Conservation (phyloP, 2,888 invertebrate genomes). For the Catocala sponsa region DNA sequence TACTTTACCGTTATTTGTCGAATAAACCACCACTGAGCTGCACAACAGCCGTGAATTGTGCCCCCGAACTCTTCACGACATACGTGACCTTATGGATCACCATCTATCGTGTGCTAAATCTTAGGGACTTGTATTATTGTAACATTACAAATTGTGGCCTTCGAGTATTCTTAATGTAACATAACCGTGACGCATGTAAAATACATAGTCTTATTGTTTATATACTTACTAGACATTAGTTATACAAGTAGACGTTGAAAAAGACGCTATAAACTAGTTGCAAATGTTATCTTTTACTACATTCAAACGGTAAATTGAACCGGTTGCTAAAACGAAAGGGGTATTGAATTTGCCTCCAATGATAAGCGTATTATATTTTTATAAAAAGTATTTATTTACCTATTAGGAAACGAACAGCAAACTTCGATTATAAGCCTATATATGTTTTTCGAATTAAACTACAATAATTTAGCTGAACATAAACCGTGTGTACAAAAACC, state of each 20-base stretch:
- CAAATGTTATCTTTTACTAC: slow-evolving; percentile 1
- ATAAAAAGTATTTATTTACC: background rate
- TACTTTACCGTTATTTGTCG: slow-evolving; percentile 64
- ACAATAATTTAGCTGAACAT: too few relatives aligned
- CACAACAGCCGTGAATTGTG: background rate
- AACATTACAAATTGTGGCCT: background rate
- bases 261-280: background rate
- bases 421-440: too few relatives aligned
- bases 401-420: too few relatives aligned
- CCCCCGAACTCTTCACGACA: slow-evolving; percentile 7
- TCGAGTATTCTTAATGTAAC: too few relatives aligned
- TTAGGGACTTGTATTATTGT: background rate
- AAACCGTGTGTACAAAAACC: too few relatives aligned
- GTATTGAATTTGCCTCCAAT: slow-evolving; percentile 6
- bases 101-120: slow-evolving; percentile 5
- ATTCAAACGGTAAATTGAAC: slow-evolving; percentile 6
- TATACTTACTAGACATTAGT: background rate
- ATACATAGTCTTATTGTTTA: background rate
- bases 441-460: too few relatives aligned
- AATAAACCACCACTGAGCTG: slow-evolving; percentile 42
- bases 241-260: background rate
- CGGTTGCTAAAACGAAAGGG: background rate
- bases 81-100: slow-evolving; percentile 2
- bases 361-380: background rate
- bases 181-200: too few relatives aligned